Percentiles rank a stretch among this genome's conserved stretches.
Conservation (phyloP, 1,140 invertebrate genomes). For the Agraylea sexmaculata region DNA sequence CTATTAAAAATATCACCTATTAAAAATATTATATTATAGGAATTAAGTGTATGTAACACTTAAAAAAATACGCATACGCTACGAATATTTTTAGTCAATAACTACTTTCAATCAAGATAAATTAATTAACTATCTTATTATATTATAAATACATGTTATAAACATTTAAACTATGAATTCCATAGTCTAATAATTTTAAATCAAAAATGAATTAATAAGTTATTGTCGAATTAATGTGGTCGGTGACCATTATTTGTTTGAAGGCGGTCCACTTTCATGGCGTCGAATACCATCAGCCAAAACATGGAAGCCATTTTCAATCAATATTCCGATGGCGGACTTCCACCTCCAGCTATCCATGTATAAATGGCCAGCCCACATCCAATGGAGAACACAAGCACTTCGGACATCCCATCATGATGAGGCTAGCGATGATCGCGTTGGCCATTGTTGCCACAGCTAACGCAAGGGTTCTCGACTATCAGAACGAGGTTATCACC, state of each 20-base stretch:
- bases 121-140: not conserved
- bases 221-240: too few species aligned
- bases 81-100: not conserved
- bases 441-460: conserved; percentile 35
- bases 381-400: conserved; percentile 1
- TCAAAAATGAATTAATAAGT: conserved; percentile 33
- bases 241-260: too few species aligned
- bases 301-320: conserved; percentile 18
- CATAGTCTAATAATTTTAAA: not conserved
- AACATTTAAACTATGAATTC: not conserved
- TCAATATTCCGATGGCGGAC: not conserved
- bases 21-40: not conserved
- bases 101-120: not conserved
- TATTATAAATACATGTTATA: not conserved
- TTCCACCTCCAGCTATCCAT: conserved; percentile 1
- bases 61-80: not conserved
- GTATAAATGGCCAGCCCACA: too few species aligned
- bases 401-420: conserved; percentile 24
- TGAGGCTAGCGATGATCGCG: conserved; percentile 26
- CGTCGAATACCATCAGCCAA: too few species aligned
- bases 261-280: too few species aligned
- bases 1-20: too few species aligned
- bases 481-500: conserved; percentile 38
- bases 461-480: conserved; percentile 30
- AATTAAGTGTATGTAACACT: not conserved